phyloP scores from a whole-genome alignment of 2,113 vertebrate species.

The Myocastor coypus region DNA sequence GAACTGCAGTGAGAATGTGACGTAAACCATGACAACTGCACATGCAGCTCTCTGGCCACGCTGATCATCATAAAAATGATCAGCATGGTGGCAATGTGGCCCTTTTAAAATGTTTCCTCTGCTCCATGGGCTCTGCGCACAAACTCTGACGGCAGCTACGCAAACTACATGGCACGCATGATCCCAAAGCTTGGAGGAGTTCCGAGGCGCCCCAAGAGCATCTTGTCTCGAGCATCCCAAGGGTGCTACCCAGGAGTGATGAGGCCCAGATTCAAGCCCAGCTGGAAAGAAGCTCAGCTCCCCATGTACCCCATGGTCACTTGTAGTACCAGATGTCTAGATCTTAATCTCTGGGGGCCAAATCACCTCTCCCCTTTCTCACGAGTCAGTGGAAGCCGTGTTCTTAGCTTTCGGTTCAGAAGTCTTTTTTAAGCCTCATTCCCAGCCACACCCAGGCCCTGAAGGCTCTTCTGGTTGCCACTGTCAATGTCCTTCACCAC shows the following conservation, averaged over 20 bases:
- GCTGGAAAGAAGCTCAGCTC: not conserved
- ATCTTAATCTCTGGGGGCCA: conserved; percentile 6
- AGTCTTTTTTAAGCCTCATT: not conserved
- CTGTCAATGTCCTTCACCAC: not conserved
- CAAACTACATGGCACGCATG: not conserved
- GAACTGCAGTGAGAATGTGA: not conserved
- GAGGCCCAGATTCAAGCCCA: not conserved
- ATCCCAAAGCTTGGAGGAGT: not conserved
- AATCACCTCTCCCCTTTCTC: not conserved
- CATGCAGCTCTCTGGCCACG: not conserved
- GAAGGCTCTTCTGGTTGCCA: not conserved
- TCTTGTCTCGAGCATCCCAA: not conserved
- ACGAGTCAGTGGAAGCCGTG: conserved; percentile 17
- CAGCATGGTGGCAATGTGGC: not conserved
- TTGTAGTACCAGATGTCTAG: not conserved
- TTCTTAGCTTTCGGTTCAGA: conserved; percentile 4
- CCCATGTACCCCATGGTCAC: not conserved
- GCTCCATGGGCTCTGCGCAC: not conserved
- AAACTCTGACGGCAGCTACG: not conserved
- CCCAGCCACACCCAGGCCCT: not conserved
- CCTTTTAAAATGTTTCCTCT: not conserved
- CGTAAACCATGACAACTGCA: not conserved
- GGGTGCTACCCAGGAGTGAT: not conserved
- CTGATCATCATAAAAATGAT: not conserved
- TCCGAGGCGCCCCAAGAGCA: no score